Evolutionary conservation across 2,797 vertebrate genomes (phyloP).

Genomic region (Malacoctenus gilli): DNA sequence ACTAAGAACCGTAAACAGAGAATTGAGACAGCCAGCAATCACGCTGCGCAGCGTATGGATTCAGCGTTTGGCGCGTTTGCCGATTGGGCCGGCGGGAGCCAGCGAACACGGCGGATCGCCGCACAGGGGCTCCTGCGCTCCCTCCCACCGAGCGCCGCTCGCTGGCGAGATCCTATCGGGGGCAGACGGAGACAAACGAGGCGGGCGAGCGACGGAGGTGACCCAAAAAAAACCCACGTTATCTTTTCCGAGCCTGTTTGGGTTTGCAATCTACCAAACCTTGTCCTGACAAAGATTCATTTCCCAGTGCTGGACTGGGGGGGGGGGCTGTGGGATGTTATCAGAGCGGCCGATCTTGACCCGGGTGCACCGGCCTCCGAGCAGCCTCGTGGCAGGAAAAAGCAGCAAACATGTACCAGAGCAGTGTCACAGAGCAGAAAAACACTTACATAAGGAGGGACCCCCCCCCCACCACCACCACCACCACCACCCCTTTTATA

Average conservation of each 20-base stretch:
- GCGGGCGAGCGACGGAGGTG: neutral
- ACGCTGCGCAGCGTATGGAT: slow-evolving; percentile 28
- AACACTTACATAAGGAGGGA: slow-evolving; percentile 54
- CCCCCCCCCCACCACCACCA: too few relatives aligned
- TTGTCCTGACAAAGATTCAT: neutral
- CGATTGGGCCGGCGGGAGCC: slow-evolving; percentile 21
- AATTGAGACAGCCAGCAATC: slow-evolving; percentile 56
- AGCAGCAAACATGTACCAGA: slow-evolving; percentile 25
- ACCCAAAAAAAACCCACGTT: slow-evolving; percentile 1
- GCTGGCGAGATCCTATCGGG: neutral
- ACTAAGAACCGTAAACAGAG: slow-evolving; percentile 65
- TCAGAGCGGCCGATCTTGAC: slow-evolving; percentile 40
- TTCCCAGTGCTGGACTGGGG: slow-evolving; percentile 26
- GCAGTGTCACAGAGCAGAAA: slow-evolving; percentile 29
- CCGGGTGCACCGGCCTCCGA: slow-evolving; percentile 3
- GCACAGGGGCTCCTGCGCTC: slow-evolving; percentile 3
- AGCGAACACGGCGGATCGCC: slow-evolving; percentile 41
- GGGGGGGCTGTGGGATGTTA: slow-evolving; percentile 48
- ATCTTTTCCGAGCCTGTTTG: neutral
- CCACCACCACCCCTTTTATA: too few relatives aligned
- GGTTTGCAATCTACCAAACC: slow-evolving; percentile 16
- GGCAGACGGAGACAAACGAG: slow-evolving; percentile 5
- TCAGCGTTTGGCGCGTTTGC: slow-evolving; percentile 38
- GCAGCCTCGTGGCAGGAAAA: slow-evolving; percentile 22
- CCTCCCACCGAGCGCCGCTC: slow-evolving; percentile 22